Evolutionary conservation across 2,113 vertebrate genomes (phyloP), one percentile per base, ranked within the genome.

Genomic region (Vulpes vulpes): DNA sequence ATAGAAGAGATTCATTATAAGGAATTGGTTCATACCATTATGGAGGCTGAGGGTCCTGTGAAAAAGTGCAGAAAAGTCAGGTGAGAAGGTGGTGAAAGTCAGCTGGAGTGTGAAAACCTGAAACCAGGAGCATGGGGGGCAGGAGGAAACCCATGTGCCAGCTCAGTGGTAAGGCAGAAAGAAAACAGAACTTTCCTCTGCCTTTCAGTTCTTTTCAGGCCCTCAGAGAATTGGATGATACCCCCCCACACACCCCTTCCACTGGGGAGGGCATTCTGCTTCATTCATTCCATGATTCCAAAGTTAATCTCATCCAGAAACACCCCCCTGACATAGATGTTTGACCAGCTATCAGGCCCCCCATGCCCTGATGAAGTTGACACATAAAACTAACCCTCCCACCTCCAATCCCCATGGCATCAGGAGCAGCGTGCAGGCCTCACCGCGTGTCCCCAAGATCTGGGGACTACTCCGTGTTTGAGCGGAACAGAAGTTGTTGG

Each of bases 221-320:
- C 79, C 11, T 4, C 15, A 0, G 2, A 0, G 8, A 2, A 20
- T 3, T 1, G 8, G 5, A 0, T 0, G 16, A 27, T 0, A 20
- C 38, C 32, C 16, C 1, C 4, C 14, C 53, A 22, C 5, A 0
- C 4, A 35, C 35, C 16, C 0, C 4, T 43, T 43, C 43, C 43
- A 43, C 43, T 1, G 8, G 23, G 8, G 16, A 57, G 8, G n/a
- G 23, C 14, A 0, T 3, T 2, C 11, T 11, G 11, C 25, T 27
- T 43, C 3, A 3, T 64, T 4, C 32, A 1, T 16, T 1, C 11
- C 32, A 23, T 0, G 2, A 43, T 5, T 23, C n/a, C n/a, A 19
- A 30, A 11, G 9, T 14, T 22, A 1, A 1, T 16, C 12, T 73
- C 43, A 3, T n/a, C 43, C 2, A 3, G 30, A 35, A 73, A 59